A percentile compares a stretch with the other conserved stretches of the same genome.
Conservation (phyloP, 2,888 invertebrate genomes). For the Xestia ashworthii region DNA sequence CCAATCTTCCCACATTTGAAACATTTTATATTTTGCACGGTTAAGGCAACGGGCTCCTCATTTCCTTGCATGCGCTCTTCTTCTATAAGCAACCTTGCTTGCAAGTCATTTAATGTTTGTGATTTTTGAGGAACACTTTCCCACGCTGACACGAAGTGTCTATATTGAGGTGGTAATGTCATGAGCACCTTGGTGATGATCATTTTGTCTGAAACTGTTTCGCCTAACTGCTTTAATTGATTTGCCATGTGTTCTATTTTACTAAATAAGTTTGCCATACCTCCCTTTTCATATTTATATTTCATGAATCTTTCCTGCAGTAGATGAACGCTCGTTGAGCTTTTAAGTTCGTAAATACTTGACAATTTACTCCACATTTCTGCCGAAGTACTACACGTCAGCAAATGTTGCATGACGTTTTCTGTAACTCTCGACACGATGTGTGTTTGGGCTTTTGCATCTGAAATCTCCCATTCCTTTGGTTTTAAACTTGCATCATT, state of each 20-base stretch:
- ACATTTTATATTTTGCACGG: neutral
- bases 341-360: slow-evolving; percentile 5
- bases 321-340: slow-evolving; percentile 7
- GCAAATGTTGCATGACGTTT: slow-evolving; percentile 5
- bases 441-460: slow-evolving; percentile 4
- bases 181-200: neutral
- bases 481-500: neutral
- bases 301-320: slow-evolving; percentile 6
- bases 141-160: neutral
- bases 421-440: slow-evolving; percentile 12
- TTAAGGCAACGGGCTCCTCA: neutral
- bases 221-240: too few relatives aligned
- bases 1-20: slow-evolving; percentile 5
- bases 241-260: too few relatives aligned
- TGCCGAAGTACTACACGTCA: neutral
- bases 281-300: neutral
- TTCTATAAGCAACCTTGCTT: too few relatives aligned
- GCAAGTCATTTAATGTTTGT: too few relatives aligned
- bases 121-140: too few relatives aligned
- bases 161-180: slow-evolving; percentile 10
- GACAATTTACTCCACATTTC: slow-evolving; percentile 3
- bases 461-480: slow-evolving; percentile 1
- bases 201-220: neutral
- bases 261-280: neutral
- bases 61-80: neutral